Base-by-base conservation (phyloP, 2,113 vertebrate species). In the Ctenodactylus gundi region DNA sequence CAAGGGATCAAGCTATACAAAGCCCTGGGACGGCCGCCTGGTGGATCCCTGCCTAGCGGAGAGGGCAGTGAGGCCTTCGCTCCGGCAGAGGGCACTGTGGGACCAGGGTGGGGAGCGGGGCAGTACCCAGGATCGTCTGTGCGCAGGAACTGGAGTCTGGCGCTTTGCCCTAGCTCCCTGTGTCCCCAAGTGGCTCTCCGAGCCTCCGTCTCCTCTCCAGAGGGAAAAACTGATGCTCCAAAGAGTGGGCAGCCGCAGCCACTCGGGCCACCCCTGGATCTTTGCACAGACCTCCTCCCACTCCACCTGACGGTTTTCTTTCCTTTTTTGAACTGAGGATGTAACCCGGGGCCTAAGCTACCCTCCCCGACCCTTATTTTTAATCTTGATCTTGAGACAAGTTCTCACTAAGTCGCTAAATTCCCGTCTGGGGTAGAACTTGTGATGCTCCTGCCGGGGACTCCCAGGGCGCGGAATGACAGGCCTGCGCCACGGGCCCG, bases 21-120 rank as follows among this genome's bases (percentile, higher is more conserved):
- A 86, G 91, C n/a, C 86, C 95, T 12, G 91, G 12, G 87, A 81
- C 27, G 58, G 14, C 6, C 1, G 1, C 11, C 6, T 10, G 65
- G 25, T 21, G 9, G 18, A 10, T 15, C 34, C 49, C n/a, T n/a
- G 6, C 36, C 20, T 18, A 3, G 51, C 15, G 65, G 6, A 34
- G 55, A 6, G 11, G 39, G 36, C 14, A 21, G 15, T 3, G 27
- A 41, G 62, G 20, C 58, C 12, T 31, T 4, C n/a, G n/a, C n/a
- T n/a, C 57, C 73, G 10, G 83, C 83, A 94, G 94, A 89, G 88
- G 93, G 86, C 82, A 58, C 68, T 88, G 67, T 80, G 58, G 84
- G 39, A n/a, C 70, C 15, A 20, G 46, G n/a, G 31, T 15, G 20
- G 13, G 9, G 15, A 62, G n/a, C 53, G 15, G 23, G 27, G 7